Conservation (phyloP, 2,797 vertebrate genomes). For the Melanotaenia boesemani region DNA sequence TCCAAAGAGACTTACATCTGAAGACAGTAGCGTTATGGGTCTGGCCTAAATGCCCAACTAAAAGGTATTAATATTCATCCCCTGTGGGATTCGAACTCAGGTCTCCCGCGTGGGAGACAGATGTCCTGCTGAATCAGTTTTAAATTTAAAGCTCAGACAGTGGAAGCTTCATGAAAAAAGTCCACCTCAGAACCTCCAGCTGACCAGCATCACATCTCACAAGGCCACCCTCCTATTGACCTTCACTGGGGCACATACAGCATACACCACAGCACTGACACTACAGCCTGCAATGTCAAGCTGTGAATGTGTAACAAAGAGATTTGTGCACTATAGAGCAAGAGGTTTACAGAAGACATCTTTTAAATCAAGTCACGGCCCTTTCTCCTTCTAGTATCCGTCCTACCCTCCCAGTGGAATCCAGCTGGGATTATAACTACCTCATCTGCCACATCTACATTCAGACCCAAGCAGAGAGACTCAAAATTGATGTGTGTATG, state of each 20-base stretch:
- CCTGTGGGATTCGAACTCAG: no score
- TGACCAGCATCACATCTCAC: background rate
- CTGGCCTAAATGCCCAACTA: no score
- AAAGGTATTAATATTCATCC: no score
- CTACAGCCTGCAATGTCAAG: constrained; percentile 12
- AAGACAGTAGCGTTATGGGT: no score
- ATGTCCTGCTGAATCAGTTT: no score
- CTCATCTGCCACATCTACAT: constrained; percentile 45
- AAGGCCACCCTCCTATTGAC: constrained; percentile 12
- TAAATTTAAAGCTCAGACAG: constrained; percentile 12
- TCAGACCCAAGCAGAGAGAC: constrained; percentile 37
- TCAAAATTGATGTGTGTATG: constrained; percentile 7
- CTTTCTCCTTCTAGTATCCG: constrained; percentile 64
- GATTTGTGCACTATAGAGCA: constrained; percentile 30
- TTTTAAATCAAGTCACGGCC: constrained; percentile 63
- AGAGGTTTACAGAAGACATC: constrained; percentile 32
- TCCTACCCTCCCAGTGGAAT: constrained; percentile 48
- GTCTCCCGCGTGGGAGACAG: no score
- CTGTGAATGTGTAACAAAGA: constrained; percentile 23
- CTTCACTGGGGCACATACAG: constrained; percentile 20
- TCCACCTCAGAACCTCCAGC: constrained; percentile 4
- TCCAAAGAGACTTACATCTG: no score
- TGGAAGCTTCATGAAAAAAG: constrained; percentile 1
- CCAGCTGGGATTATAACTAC: constrained; percentile 58
- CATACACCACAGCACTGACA: constrained; percentile 10